These are phyloP conservation scores for Ellobius talpinus DNA, from an alignment of 2,113 vertebrate genomes.

Conservation along the genomic window DNA sequence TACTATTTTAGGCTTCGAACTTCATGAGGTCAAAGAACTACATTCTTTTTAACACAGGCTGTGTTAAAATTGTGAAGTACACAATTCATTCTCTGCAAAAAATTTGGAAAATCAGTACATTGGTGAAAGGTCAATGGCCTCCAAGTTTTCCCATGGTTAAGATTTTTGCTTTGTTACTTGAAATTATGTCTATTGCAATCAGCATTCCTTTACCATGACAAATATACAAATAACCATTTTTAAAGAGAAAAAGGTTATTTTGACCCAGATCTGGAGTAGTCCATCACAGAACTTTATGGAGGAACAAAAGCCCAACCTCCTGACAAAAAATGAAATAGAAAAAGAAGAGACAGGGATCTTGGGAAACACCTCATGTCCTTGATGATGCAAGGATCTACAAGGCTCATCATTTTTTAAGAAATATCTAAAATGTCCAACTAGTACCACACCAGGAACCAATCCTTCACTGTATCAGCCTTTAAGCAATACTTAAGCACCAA, in stretches of 20 bases:
- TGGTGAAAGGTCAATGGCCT: not conserved
- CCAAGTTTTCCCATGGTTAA: not conserved
- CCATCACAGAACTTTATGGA: not conserved
- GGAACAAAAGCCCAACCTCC: not conserved
- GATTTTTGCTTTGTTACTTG: not conserved
- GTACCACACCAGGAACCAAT: not conserved
- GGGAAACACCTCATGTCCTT: not conserved
- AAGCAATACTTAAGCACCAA: not conserved
- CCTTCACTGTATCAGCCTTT: not conserved
- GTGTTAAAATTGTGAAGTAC: not conserved
- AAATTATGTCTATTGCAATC: not conserved
- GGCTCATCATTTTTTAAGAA: not conserved
- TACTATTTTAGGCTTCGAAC: slow-evolving; percentile 4
- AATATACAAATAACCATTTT: not conserved
- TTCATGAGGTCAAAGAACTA: not conserved
- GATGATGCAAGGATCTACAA: not conserved
- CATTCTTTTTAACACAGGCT: not conserved
- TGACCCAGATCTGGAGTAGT: not conserved
- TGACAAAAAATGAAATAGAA: not conserved
- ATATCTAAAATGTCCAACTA: not conserved
- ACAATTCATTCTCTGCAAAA: not conserved
- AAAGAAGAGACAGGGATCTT: not conserved
- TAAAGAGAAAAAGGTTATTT: not conserved
- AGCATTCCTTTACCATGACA: not conserved
- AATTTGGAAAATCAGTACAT: not conserved